Base-by-base conservation (phyloP, 2,888 invertebrate species). In the Eristalis tenax region DNA sequence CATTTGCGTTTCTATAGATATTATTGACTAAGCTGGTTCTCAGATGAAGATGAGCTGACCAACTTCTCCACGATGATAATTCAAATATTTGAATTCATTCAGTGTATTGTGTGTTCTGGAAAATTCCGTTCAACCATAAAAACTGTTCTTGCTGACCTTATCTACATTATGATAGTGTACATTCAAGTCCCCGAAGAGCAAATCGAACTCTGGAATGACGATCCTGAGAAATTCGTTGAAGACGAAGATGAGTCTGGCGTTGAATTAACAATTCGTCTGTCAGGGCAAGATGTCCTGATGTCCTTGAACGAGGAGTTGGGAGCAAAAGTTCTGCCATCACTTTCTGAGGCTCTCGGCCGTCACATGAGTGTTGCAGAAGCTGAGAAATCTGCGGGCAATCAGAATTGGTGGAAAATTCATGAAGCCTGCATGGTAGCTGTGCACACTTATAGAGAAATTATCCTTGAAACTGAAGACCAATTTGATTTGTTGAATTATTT, bases 151-250 rank as follows among this genome's bases (percentile, higher is more conserved):
- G 93, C 94, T 26, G 95, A 96, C 90, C 92, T 96, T 10, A 93
- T 96, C 79, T 96, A 96, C 90, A 95, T 96, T 84, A 93, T 95
- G 65, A 94, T 96, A 70, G 93, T 95, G 22, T 96, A 95, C 89
- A 95, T 95, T 94, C 95, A 96, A 93, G 95, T 96, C 77, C 95
- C 95, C 0, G 95, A 95, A 88, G 95, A 96, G 85, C 96, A 96
- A 93, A 94, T 94, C 57, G 94, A 94, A 83, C 91, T 94, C 56
- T 96, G 96, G 96, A 94, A 94, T 59, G 93, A 93, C 23, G 95
- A 95, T 92, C 94, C 95, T 0, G 95, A 95, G 90, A 95, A 94
- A 90, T 96, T 95, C 92, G 95, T 96, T 6, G 95, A 95, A 89
- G 96, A 96, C 90, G 96, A 96, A 90, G 95, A 95, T 90, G 95